Percentiles rank a stretch among this genome's conserved stretches.
Conservation (phyloP, 1,140 invertebrate species). For the Rhynchophorus ferrugineus region DNA sequence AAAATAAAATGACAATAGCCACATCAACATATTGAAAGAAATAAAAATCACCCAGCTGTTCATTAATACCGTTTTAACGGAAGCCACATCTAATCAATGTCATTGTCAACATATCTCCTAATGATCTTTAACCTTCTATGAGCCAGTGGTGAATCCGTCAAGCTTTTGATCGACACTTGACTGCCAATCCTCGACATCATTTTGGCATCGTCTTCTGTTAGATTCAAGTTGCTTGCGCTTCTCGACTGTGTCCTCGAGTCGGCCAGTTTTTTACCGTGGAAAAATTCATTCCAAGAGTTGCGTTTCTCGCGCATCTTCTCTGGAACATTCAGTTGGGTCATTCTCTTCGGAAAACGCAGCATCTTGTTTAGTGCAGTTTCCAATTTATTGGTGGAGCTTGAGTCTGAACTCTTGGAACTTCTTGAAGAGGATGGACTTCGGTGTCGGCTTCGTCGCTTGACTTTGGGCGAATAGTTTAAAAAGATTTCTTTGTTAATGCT, state of each 20-base stretch:
- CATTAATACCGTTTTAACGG: too few relatives aligned
- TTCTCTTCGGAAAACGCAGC: conserved; percentile 27
- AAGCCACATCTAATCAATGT: conserved; percentile 26
- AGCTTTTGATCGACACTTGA: conserved; percentile 21
- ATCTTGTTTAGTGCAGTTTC: conserved; percentile 24
- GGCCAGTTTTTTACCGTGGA: conserved; percentile 8
- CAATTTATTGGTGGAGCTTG: conserved; percentile 3
- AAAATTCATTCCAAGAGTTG: conserved; percentile 22
- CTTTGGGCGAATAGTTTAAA: conserved; percentile 34
- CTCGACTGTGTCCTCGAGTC: conserved; percentile 25
- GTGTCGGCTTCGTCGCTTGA: conserved; percentile 22
- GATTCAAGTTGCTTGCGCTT: conserved; percentile 22
- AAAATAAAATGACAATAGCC: conserved; percentile 6
- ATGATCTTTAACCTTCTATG: conserved; percentile 30
- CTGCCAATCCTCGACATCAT: conserved; percentile 13
- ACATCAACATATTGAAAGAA: too few relatives aligned
- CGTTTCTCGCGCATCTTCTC: conserved; percentile 19
- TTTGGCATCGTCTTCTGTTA: conserved; percentile 4
- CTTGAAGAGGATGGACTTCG: conserved; percentile 15
- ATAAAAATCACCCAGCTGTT: too few relatives aligned
- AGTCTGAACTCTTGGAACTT: conserved; percentile 2
- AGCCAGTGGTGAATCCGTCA: conserved; percentile 26
- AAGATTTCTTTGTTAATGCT: conserved; percentile 27
- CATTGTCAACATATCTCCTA: conserved; percentile 29
- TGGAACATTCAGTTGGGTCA: conserved; percentile 16